Evolutionary conservation across 2,113 vertebrate genomes (phyloP).

Genomic region (Barnardius zonarius): DNA sequence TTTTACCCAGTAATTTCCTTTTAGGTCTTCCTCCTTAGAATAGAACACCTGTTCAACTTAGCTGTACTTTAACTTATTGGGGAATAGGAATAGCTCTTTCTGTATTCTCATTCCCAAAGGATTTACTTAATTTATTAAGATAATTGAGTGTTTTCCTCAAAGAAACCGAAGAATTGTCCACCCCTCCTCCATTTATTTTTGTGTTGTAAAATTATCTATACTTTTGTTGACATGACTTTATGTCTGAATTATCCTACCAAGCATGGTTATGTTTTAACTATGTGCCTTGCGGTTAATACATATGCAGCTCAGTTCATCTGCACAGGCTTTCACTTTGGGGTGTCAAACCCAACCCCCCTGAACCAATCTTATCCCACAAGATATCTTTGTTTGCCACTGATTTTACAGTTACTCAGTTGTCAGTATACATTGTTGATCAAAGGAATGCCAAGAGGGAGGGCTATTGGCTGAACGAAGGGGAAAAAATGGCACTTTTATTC

Average conservation of each 20-base stretch:
- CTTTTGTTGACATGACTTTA: neutral
- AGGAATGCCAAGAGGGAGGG: neutral
- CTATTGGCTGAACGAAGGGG: neutral
- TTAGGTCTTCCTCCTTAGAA: neutral
- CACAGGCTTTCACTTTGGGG: neutral
- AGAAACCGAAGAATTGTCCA: neutral
- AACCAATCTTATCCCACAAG: neutral
- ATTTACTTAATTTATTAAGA: neutral
- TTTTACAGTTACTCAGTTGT: neutral
- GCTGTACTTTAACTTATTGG: neutral
- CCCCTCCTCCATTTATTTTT: neutral
- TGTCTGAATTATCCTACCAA: neutral
- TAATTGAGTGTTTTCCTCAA: neutral
- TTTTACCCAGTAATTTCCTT: neutral
- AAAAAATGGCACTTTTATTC: slow-evolving; percentile 6
- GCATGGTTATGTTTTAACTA: neutral
- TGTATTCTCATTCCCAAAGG: neutral
- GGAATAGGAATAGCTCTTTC: neutral
- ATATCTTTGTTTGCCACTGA: neutral
- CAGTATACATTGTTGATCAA: neutral
- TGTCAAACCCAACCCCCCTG: neutral
- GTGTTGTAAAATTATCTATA: neutral
- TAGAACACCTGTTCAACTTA: neutral
- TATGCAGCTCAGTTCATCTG: neutral
- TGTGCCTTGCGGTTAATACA: neutral